These are phyloP conservation scores for Harlomillsia oculata DNA, from an alignment of 1,140 invertebrate genomes.

Conservation along the genomic window DNA sequence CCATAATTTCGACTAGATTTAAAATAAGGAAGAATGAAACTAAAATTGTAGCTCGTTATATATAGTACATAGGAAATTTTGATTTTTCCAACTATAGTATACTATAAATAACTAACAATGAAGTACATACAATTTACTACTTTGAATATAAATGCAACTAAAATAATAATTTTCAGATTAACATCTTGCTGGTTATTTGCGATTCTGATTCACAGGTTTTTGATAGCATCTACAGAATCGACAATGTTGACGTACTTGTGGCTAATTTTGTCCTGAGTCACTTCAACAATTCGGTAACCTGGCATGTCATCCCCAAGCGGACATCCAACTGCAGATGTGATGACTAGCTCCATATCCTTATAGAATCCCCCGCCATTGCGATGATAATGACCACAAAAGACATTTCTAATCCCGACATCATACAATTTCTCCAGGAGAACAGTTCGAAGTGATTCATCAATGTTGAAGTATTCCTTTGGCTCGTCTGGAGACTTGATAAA, in stretches of 20 bases:
- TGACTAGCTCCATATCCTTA: conserved; percentile 44
- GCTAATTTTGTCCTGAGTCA: conserved; percentile 38
- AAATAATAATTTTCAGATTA: no score
- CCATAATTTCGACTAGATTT: no score
- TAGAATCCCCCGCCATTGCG: conserved; percentile 45
- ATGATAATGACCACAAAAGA: conserved; percentile 52
- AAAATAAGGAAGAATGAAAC: no score
- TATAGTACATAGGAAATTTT: no score
- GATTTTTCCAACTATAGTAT: no score
- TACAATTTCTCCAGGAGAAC: conserved; percentile 43
- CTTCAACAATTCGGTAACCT: conserved; percentile 45
- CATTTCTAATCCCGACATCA: conserved; percentile 42
- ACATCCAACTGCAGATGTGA: conserved; percentile 47
- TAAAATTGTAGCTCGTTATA: no score
- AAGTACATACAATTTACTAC: no score
- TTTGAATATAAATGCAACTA: no score
- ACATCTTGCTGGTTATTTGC: no score
- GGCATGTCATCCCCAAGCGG: conserved; percentile 43
- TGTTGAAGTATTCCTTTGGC: conserved; percentile 43
- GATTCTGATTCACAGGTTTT: no score
- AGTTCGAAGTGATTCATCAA: conserved; percentile 38
- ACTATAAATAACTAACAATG: no score
- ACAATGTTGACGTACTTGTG: conserved; percentile 44
- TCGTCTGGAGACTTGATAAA: conserved; percentile 44
- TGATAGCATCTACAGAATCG: no score